These are phyloP conservation scores for Dryas iulia DNA, from an alignment of 1,140 invertebrate genomes.

Conservation along the genomic window DNA sequence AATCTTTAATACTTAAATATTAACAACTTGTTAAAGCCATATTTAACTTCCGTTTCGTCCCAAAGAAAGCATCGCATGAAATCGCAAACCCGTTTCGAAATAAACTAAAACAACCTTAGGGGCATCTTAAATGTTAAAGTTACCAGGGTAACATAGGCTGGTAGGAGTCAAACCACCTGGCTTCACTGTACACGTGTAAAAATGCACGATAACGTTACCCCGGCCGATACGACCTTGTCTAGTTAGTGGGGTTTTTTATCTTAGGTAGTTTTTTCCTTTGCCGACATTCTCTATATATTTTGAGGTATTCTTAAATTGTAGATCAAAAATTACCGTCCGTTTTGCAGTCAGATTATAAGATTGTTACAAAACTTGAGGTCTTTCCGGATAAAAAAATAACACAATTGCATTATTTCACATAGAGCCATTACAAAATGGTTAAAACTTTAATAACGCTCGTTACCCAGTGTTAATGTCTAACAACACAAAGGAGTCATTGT, in stretches of 20 bases:
- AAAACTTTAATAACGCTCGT: neutral
- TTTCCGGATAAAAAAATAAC: neutral
- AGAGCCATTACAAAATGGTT: neutral
- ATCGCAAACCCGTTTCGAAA: neutral
- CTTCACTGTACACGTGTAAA: slow-evolving; percentile 18
- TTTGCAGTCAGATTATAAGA: neutral
- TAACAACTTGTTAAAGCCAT: too few relatives aligned
- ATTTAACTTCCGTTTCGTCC: neutral
- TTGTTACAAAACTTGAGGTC: neutral
- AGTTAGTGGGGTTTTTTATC: neutral
- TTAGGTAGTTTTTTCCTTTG: neutral
- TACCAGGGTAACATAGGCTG: slow-evolving; percentile 10
- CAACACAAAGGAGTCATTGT: slow-evolving; percentile 3
- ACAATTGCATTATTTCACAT: neutral
- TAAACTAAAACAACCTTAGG: neutral
- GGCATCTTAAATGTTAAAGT: slow-evolving; percentile 4
- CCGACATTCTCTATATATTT: neutral
- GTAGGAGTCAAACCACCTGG: slow-evolving; percentile 6
- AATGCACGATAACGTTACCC: slow-evolving; percentile 4
- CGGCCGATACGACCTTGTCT: slow-evolving; percentile 10
- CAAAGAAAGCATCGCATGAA: neutral
- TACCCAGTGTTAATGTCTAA: neutral
- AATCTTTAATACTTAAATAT: too few relatives aligned
- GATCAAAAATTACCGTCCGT: neutral
- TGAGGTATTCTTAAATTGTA: neutral